Evolutionary conservation across 2,113 vertebrate species (phyloP).

Genomic region (Falcunculus frontatus): DNA sequence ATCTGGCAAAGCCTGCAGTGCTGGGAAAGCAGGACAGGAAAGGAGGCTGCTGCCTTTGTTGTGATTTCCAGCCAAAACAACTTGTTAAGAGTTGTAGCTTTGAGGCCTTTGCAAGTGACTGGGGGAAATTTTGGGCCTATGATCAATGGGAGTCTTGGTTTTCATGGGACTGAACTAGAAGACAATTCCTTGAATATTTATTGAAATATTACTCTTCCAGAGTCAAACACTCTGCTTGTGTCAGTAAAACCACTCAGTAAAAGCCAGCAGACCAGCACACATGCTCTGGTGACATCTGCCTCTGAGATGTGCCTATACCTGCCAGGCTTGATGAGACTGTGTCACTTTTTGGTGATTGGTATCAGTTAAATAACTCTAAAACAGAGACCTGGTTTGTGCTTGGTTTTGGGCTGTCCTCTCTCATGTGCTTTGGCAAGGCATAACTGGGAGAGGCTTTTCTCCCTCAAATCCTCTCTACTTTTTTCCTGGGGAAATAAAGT

Average conservation of each 20-base stretch:
- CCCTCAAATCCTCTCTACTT: background rate
- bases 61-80: background rate
- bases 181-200: background rate
- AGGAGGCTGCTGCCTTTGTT: background rate
- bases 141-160: background rate
- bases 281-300: background rate
- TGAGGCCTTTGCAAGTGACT: background rate
- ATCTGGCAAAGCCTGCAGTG: background rate
- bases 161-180: background rate
- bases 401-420: background rate
- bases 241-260: background rate
- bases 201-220: background rate
- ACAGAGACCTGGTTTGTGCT: background rate
- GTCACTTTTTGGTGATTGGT: background rate
- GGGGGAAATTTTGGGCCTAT: background rate
- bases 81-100: background rate
- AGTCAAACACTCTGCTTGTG: background rate
- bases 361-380: background rate
- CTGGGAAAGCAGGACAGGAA: background rate
- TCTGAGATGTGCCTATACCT: fast-evolving
- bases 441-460: background rate
- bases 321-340: background rate
- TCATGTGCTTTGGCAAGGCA: background rate
- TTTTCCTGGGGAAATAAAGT: background rate
- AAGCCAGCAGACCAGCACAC: background rate